These are phyloP conservation scores for Chironomus tepperi DNA, from an alignment of 1,140 invertebrate genomes.

Conservation along the genomic window DNA sequence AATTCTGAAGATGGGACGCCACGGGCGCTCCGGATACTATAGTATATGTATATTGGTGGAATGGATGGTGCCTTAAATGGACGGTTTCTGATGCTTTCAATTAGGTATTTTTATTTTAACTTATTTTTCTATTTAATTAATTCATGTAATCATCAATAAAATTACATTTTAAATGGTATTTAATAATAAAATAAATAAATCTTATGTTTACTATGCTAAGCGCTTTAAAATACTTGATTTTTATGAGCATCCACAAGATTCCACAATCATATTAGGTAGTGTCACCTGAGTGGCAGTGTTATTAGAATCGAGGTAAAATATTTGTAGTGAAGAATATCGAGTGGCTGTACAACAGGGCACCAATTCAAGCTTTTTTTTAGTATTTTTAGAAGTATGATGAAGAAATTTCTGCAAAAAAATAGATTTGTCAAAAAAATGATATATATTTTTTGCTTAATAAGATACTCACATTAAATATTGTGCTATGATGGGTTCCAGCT, in stretches of 20 bases:
- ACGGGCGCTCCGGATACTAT: no score
- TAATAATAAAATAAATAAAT: no score
- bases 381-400: constrained; percentile 15
- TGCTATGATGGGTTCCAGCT: constrained; percentile 55
- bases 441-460: constrained; percentile 23
- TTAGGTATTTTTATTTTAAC: no score
- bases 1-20: no score
- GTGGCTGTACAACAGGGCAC: constrained; percentile 71
- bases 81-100: no score
- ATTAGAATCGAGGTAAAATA: constrained; percentile 64
- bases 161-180: no score
- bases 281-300: constrained; percentile 64
- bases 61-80: no score
- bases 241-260: constrained; percentile 74
- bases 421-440: constrained; percentile 3
- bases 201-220: no score
- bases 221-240: no score
- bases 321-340: constrained; percentile 61
- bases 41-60: no score
- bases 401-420: constrained; percentile 16
- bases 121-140: no score
- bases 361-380: constrained; percentile 43
- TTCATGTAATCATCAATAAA: no score
- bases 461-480: constrained; percentile 57
- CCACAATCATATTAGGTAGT: constrained; percentile 73